Evolutionary conservation across 2,113 vertebrate genomes (phyloP).

Genomic region (Petrocephalus zakoni): DNA sequence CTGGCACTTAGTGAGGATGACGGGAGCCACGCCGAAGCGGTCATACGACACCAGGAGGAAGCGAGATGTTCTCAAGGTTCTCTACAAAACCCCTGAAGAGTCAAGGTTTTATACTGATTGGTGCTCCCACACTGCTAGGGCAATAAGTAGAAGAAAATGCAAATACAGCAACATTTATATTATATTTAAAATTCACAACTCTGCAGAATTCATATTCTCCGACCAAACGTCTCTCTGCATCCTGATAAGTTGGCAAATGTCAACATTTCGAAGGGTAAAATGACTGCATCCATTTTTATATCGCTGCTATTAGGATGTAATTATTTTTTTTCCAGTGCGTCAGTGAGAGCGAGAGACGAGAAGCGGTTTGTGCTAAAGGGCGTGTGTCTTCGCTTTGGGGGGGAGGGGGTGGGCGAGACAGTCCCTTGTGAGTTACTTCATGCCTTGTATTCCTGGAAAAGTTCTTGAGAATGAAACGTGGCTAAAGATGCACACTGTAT

Average conservation of each 20-base stretch:
- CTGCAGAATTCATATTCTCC: not conserved
- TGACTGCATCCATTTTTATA: not conserved
- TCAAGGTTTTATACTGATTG: not conserved
- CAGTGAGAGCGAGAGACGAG: not conserved
- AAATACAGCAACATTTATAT: conserved; percentile 4
- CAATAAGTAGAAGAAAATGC: not conserved
- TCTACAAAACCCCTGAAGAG: conserved; percentile 17
- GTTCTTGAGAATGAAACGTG: not conserved
- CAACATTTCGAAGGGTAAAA: not conserved
- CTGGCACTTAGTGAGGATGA: conserved; percentile 15
- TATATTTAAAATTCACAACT: not conserved
- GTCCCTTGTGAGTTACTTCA: not conserved
- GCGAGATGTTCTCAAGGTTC: not conserved
- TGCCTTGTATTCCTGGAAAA: conserved; percentile 1
- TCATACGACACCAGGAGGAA: conserved; percentile 20
- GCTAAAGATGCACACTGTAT: not conserved
- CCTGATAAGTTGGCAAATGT: not conserved
- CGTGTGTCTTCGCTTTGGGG: not conserved
- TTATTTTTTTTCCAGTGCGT: not conserved
- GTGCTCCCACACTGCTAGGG: not conserved
- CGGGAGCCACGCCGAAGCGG: not conserved
- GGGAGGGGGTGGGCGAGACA: not conserved
- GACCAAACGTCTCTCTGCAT: not conserved
- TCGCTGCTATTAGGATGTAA: not conserved
- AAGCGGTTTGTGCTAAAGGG: not conserved